Base-by-base conservation (phyloP, 2,888 invertebrate species). In the Caenorhabditis zanzibari region DNA sequence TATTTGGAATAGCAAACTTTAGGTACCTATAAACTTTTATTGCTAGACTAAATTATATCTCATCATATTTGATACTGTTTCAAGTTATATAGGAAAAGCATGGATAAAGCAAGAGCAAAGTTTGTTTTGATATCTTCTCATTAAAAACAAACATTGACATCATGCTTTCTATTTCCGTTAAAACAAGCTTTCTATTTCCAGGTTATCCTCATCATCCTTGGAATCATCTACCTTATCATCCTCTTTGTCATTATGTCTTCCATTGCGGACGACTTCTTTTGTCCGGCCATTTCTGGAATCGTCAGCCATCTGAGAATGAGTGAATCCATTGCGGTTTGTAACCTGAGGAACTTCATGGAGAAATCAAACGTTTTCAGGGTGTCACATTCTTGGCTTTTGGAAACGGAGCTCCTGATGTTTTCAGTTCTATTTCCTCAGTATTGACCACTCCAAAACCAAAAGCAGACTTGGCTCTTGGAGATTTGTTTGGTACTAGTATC, bases 341-440 rank as follows among this genome's bases (percentile, higher is more conserved):
- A 10, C 1, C n/a, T n/a, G n/a, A n/a, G n/a, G n/a, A n/a, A n/a
- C n/a, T n/a, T n/a, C n/a, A n/a, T n/a, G n/a, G n/a, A n/a, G n/a
- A n/a, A 58, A 22, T 4, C 14, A 19, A 2, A 24, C 5, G 6
- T 32, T 58, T 58, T n/a, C 35, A 58, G 58, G 95, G 95, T 2
- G 95, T 95, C 12, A 95, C 95, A 22, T 93, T 95, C 85, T 90
- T 95, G 88, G 95, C 95, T 0, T 95, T 95, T 91, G 95, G 95
- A 32, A 95, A 95, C 91, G 95, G 95, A 49, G 94, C 95, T 0
- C 95, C 95, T 2, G 95, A 95, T 92, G 93, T 95, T 69, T 95
- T 95, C 90, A 94, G 95, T 14, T 94, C 95, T 14, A 92, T 95
- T 26, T 94, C 94, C 47, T 93, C 94, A 9, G 93, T 94, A 38